These are phyloP conservation scores for Drosophila siamana DNA, from an alignment of 2,888 invertebrate species.

Conservation along the genomic window DNA sequence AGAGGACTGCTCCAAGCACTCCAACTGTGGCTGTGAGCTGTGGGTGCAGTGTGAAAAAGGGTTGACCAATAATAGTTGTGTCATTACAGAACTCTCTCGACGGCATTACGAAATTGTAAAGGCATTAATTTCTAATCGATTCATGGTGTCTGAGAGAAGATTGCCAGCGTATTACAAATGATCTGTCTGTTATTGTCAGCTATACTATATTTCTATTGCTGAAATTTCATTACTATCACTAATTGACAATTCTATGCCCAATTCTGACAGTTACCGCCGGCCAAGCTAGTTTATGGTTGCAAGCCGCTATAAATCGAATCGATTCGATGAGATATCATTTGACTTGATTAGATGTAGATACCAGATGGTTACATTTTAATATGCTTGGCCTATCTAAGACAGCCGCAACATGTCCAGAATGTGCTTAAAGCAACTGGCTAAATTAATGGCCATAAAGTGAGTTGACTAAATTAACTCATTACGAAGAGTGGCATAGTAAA, in stretches of 20 bases:
- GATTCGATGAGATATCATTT: conserved; percentile 1
- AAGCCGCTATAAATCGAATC: not conserved
- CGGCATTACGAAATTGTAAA: conserved; percentile 40
- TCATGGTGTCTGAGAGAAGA: not conserved
- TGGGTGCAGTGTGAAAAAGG: conserved; percentile 8
- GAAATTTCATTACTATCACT: not conserved
- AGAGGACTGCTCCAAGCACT: conserved; percentile 27
- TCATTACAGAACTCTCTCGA: conserved; percentile 47
- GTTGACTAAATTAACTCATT: conserved; percentile 58
- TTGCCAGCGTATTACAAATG: not conserved
- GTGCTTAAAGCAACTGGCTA: conserved; percentile 16
- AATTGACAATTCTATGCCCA: not conserved
- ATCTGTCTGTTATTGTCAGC: not conserved
- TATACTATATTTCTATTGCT: no score
- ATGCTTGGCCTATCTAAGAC: not conserved
- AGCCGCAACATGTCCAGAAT: not conserved
- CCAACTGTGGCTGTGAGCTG: conserved; percentile 32
- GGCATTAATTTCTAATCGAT: conserved; percentile 1
- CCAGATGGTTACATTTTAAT: conserved; percentile 7
- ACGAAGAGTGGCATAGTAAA: conserved; percentile 46
- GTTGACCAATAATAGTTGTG: conserved; percentile 53
- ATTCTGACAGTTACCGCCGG: not conserved
- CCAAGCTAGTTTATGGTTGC: not conserved
- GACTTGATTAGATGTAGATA: not conserved
- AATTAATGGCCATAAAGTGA: conserved; percentile 57